Percentiles rank a stretch among this genome's conserved stretches.
Conservation (phyloP, 2,888 invertebrate species). For the Trachelus iudaicus region DNA sequence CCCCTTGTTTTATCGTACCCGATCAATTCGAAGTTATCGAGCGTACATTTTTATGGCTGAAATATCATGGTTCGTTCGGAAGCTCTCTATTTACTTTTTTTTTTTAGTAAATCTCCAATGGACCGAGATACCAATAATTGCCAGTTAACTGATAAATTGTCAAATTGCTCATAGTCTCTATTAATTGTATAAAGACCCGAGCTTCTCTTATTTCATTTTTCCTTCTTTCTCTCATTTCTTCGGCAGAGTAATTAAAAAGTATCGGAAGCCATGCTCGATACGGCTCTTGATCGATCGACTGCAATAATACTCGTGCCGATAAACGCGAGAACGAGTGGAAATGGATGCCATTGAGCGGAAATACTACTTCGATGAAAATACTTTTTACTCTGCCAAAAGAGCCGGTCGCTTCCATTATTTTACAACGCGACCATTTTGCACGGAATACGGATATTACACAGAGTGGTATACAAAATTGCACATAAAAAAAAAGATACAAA, state of each 20-base stretch:
- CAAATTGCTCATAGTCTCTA: not conserved
- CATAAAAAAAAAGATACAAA: not conserved
- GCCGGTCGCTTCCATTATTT: not conserved
- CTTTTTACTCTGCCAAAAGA: not conserved
- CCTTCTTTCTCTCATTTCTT: not conserved
- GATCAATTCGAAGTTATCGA: not conserved
- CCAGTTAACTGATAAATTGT: not conserved
- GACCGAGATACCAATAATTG: not conserved
- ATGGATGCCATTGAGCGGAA: not conserved
- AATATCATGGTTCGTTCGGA: not conserved
- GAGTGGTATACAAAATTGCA: not conserved
- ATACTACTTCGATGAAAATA: not conserved
- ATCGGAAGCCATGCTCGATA: conserved; percentile 29
- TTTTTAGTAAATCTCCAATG: not conserved
- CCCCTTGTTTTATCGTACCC: not conserved
- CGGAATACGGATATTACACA: not conserved
- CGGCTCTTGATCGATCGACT: not conserved
- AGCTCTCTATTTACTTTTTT: not conserved
- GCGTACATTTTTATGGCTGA: not conserved
- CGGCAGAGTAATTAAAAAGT: conserved; percentile 39
- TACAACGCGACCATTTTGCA: not conserved
- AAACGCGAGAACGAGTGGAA: not conserved
- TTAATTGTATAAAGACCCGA: not conserved
- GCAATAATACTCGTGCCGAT: not conserved
- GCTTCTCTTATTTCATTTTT: not conserved